These are phyloP conservation scores for Sinhomidia bicolor DNA, from an alignment of 2,888 invertebrate species.

Conservation along the genomic window DNA sequence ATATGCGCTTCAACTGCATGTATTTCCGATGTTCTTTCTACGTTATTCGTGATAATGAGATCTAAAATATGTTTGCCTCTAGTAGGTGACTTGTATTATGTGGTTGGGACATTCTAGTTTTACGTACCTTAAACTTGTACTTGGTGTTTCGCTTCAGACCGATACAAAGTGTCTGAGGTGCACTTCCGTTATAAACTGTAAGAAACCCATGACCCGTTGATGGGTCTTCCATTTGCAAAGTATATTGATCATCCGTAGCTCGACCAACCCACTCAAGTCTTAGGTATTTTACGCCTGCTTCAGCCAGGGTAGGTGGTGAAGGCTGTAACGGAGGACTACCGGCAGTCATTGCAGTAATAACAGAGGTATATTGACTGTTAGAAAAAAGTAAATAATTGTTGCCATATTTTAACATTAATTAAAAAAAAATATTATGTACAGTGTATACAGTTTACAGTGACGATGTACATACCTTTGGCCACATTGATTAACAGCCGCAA, in stretches of 20 bases:
- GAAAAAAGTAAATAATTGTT: no score
- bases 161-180: constrained; percentile 86
- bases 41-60: no score
- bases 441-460: no score
- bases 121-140: constrained; percentile 87
- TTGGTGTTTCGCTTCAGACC: constrained; percentile 88
- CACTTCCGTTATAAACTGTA: constrained; percentile 90
- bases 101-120: no score
- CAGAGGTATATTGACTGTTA: constrained; percentile 86
- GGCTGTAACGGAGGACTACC: constrained; percentile 92
- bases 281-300: constrained; percentile 86
- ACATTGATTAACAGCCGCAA: constrained; percentile 91
- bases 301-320: constrained; percentile 87
- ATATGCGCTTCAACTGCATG: not conserved
- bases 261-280: constrained; percentile 89
- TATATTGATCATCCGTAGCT: constrained; percentile 90
- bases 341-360: constrained; percentile 87
- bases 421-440: not conserved
- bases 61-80: not conserved
- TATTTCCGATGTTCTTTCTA: no score
- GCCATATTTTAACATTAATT: not conserved
- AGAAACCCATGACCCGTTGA: constrained; percentile 89
- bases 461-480: constrained; percentile 85
- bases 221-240: constrained; percentile 90
- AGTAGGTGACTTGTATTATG: no score